Percentiles rank a stretch among this genome's conserved stretches.
These are phyloP conservation scores for Haliaeetus leucogaster DNA, from an alignment of 2,113 vertebrate species.

Conservation along the genomic window DNA sequence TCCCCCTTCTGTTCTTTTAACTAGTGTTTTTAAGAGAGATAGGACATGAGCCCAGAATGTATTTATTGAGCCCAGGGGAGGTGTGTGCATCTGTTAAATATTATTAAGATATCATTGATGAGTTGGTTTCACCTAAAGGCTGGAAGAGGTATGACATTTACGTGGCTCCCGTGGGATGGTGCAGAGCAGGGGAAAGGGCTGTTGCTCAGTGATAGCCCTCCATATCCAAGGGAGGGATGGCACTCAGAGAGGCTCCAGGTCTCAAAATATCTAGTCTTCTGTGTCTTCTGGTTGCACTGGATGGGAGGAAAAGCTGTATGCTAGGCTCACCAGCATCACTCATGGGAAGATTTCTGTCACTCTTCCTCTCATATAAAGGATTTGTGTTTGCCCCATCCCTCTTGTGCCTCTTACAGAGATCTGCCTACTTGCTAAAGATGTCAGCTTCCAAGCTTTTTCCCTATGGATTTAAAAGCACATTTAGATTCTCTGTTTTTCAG, in stretches of 20 bases:
- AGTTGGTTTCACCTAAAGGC: slow-evolving; percentile 8
- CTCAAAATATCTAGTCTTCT: not conserved
- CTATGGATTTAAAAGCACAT: not conserved
- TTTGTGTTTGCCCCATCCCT: not conserved
- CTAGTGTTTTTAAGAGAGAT: not conserved
- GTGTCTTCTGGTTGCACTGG: not conserved
- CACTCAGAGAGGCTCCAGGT: not conserved
- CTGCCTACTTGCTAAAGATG: not conserved
- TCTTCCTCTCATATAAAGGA: not conserved
- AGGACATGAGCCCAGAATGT: slow-evolving; percentile 8
- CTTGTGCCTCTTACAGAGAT: not conserved
- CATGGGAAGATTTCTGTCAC: not conserved
- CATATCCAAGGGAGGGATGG: not conserved
- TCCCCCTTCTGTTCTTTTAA: slow-evolving; percentile 15
- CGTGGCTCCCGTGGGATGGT: not conserved
- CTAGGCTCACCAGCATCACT: not conserved
- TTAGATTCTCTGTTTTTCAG: not conserved
- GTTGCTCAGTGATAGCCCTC: not conserved
- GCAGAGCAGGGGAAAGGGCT: not conserved
- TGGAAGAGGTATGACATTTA: not conserved
- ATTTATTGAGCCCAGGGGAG: slow-evolving; percentile 4
- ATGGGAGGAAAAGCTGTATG: not conserved
- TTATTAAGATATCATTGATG: slow-evolving; percentile 15
- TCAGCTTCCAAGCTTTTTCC: not conserved
- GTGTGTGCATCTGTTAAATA: slow-evolving; percentile 9